phyloP scores from a whole-genome alignment of 2,797 vertebrate genomes.

The Amblyraja radiata region DNA sequence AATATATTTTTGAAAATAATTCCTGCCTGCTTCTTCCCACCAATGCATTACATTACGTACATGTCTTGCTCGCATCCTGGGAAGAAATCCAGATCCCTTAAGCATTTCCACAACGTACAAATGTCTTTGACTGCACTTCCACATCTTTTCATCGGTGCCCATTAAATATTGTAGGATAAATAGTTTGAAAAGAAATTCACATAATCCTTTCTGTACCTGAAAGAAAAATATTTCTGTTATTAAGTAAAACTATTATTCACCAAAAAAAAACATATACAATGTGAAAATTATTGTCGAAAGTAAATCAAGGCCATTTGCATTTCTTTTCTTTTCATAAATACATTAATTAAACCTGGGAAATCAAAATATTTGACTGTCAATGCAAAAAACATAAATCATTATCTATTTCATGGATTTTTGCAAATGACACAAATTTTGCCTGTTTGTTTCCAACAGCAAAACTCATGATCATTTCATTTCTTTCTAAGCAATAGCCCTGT shows the following conservation, averaged over 20 bases:
- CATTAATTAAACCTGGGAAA: not conserved
- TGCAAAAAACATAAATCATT: not conserved
- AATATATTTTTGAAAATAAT: not conserved
- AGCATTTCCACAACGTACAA: slow-evolving; percentile 82
- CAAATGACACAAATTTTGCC: too few species aligned
- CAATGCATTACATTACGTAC: slow-evolving; percentile 44
- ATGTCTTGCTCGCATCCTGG: slow-evolving; percentile 46
- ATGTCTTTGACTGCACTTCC: slow-evolving; percentile 72
- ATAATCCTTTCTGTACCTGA: slow-evolving; percentile 77
- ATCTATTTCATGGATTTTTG: too few species aligned
- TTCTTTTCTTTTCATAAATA: not conserved
- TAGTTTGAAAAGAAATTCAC: slow-evolving; percentile 86
- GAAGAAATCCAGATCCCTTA: slow-evolving; percentile 49
- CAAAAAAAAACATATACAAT: not conserved
- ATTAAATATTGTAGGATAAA: slow-evolving; percentile 77
- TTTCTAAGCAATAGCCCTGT: not conserved
- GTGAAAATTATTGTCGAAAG: not conserved
- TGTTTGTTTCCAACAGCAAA: too few species aligned
- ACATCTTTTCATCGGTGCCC: slow-evolving; percentile 76
- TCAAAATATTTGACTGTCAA: not conserved
- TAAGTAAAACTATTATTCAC: not conserved
- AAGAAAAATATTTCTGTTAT: not conserved
- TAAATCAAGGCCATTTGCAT: not conserved
- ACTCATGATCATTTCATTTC: not conserved
- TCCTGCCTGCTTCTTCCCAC: too few species aligned